phyloP scores from a whole-genome alignment of 2,113 vertebrate species.

The Lagopus muta region DNA sequence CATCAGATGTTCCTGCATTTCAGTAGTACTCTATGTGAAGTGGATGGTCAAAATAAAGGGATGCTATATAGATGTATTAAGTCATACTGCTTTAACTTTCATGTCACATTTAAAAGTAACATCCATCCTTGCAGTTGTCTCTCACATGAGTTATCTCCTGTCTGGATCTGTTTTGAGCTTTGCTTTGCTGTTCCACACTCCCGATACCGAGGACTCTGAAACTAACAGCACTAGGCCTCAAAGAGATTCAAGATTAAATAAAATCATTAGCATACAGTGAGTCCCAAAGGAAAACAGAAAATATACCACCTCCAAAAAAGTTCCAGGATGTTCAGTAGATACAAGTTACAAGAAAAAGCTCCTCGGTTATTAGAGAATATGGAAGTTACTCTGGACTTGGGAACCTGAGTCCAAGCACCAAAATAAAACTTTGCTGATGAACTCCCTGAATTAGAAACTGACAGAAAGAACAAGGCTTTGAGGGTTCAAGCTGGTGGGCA shows the following conservation, averaged over 20 bases:
- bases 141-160: slow-evolving; percentile 35
- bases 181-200: slow-evolving; percentile 15
- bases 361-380: slow-evolving; percentile 16
- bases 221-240: slow-evolving; percentile 30
- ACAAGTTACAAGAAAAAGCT: slow-evolving; percentile 18
- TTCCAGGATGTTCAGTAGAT: slow-evolving; percentile 12
- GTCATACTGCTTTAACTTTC: background rate
- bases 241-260: slow-evolving; percentile 62
- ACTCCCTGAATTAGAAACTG: background rate
- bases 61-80: background rate
- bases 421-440: background rate
- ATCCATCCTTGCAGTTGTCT: slow-evolving; percentile 8
- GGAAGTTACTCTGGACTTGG: slow-evolving; percentile 16
- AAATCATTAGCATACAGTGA: slow-evolving; percentile 55
- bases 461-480: background rate
- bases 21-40: background rate
- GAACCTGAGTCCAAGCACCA: background rate
- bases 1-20: background rate
- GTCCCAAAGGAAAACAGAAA: slow-evolving; percentile 56
- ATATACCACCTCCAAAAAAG: slow-evolving; percentile 22
- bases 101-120: background rate
- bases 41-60: background rate
- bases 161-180: slow-evolving; percentile 43
- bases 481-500: background rate
- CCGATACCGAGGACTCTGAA: slow-evolving; percentile 43